phyloP scores from a whole-genome alignment of 2,888 invertebrate genomes.

The Lasioglossum figueresi region DNA sequence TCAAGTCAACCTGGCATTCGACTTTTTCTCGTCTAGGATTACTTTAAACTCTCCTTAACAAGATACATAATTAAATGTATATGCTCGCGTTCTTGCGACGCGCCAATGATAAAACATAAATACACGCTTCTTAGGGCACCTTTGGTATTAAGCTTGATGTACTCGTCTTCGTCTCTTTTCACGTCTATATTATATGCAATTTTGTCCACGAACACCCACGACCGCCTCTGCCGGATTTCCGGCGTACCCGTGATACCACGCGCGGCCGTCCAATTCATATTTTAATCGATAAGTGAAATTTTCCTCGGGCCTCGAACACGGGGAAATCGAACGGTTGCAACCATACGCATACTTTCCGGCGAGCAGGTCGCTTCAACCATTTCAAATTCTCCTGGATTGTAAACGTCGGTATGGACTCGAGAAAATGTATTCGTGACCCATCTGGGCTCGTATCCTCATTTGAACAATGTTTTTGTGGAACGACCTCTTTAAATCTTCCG shows the following conservation, averaged over 20 bases:
- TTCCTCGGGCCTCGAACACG: not conserved
- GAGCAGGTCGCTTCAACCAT: not conserved
- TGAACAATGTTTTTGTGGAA: too few relatives aligned
- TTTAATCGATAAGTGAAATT: not conserved
- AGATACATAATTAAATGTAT: conserved; percentile 74
- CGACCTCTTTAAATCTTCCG: too few relatives aligned
- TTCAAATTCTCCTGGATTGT: not conserved
- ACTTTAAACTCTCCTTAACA: conserved; percentile 76
- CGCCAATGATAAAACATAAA: conserved; percentile 86
- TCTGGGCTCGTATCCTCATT: too few relatives aligned
- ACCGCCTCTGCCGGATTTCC: conserved; percentile 25
- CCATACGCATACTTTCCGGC: not conserved
- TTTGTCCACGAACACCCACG: conserved; percentile 64
- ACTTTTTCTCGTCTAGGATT: conserved; percentile 68
- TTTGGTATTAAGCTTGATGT: conserved; percentile 93
- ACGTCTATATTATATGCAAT: conserved; percentile 62
- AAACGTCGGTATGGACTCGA: not conserved
- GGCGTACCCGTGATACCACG: not conserved
- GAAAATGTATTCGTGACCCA: too few relatives aligned
- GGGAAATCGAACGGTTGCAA: not conserved
- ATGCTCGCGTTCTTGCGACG: conserved; percentile 75
- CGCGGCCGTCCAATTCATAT: conserved; percentile 28
- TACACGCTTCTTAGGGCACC: conserved; percentile 90
- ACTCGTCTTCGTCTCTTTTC: conserved; percentile 76
- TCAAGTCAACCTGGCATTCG: conserved; percentile 47